Conservation (phyloP, 2,113 vertebrate genomes). For the Brevimyrus niger region DNA sequence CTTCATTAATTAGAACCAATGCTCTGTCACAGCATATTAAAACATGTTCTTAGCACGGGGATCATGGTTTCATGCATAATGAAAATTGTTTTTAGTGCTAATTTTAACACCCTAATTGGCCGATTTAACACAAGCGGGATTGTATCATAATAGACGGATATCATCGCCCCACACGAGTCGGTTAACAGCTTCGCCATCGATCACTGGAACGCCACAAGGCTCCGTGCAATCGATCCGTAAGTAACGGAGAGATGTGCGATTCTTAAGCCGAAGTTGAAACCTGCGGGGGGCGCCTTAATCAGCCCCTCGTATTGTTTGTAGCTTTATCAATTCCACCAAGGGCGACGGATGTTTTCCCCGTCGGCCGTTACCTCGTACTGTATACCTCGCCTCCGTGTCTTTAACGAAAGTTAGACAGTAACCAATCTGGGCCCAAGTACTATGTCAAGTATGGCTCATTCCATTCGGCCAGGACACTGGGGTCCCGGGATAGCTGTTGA, state of each 20-base stretch:
- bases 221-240: background rate
- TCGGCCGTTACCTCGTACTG: background rate
- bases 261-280: background rate
- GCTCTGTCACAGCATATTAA: background rate
- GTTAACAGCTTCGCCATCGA: background rate
- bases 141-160: background rate
- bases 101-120: background rate
- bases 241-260: background rate
- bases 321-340: constrained; percentile 44
- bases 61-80: background rate
- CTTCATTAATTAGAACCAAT: background rate
- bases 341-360: constrained; percentile 35
- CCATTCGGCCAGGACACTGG: background rate
- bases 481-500: background rate
- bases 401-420: background rate
- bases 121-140: background rate
- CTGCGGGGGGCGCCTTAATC: constrained; percentile 13
- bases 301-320: constrained; percentile 42
- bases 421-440: background rate
- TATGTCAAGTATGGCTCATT: background rate
- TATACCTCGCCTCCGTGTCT: background rate
- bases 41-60: background rate
- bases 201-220: too few relatives aligned
- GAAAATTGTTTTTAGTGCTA: background rate
- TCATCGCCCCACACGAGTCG: background rate